A percentile compares a stretch with the other conserved stretches of the same genome.
Evolutionary conservation across 2,888 invertebrate species (phyloP).

Genomic region (Euplagia quadripunctaria): DNA sequence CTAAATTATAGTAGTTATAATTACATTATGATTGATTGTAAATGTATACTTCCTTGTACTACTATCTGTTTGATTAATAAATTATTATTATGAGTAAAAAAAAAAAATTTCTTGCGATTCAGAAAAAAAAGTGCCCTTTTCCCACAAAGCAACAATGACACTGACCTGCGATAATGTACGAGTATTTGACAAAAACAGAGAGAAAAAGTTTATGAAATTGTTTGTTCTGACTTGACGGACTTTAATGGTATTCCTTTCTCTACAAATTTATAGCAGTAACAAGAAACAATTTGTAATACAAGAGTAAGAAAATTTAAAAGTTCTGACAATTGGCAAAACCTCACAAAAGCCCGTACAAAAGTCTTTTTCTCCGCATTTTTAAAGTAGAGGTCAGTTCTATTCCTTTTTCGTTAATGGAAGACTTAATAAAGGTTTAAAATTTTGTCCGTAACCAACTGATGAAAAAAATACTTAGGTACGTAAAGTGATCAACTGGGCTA

Average conservation of each 20-base stretch:
- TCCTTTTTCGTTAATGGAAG: too few species aligned
- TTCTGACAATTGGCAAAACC: background rate
- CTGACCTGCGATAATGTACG: background rate
- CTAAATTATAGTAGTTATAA: too few species aligned
- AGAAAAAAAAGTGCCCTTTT: background rate
- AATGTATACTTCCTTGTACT: too few species aligned
- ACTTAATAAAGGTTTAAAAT: too few species aligned
- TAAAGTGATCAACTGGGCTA: too few species aligned
- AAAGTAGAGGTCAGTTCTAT: too few species aligned
- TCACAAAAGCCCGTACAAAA: background rate
- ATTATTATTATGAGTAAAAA: too few species aligned
- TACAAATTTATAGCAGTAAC: background rate
- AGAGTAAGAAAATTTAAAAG: background rate
- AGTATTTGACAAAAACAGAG: background rate
- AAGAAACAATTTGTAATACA: background rate
- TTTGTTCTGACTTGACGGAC: background rate
- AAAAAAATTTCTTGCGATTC: background rate
- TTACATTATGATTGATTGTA: too few species aligned
- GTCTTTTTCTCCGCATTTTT: background rate
- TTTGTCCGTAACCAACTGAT: too few species aligned
- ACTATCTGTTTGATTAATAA: too few species aligned
- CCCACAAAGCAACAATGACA: background rate
- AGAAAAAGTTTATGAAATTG: background rate
- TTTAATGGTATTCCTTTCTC: background rate
- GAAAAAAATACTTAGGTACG: too few species aligned